phyloP scores from a whole-genome alignment of 2,888 invertebrate species.

The Cephus nigrinus region DNA sequence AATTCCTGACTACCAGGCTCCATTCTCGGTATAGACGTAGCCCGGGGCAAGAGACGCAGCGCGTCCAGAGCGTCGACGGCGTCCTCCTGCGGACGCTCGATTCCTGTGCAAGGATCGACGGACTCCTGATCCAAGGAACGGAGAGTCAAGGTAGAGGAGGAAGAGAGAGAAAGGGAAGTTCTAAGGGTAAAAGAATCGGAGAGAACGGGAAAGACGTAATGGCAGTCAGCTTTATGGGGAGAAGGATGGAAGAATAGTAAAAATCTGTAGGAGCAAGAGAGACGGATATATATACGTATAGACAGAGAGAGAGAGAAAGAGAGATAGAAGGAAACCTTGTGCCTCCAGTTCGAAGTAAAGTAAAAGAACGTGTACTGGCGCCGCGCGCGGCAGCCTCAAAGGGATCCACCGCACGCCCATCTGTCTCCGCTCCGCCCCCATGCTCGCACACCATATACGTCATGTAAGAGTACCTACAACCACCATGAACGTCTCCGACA shows the following conservation, averaged over 20 bases:
- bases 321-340: conserved; percentile 26
- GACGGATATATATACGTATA: conserved; percentile 13
- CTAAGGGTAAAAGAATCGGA: not conserved
- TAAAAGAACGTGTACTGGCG: conserved; percentile 52
- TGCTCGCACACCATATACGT: conserved; percentile 63
- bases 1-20: conserved; percentile 55
- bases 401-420: conserved; percentile 65
- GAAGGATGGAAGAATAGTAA: conserved; percentile 16
- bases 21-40: conserved; percentile 48
- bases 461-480: conserved; percentile 47
- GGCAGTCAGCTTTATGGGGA: not conserved
- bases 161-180: conserved; percentile 5
- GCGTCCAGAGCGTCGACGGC: conserved; percentile 16
- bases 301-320: conserved; percentile 13
- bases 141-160: conserved; percentile 1
- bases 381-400: conserved; percentile 66
- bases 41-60: conserved; percentile 38
- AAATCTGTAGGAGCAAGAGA: conserved; percentile 15
- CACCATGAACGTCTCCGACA: conserved; percentile 47
- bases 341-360: conserved; percentile 20
- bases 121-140: conserved; percentile 8
- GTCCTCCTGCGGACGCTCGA: conserved; percentile 16
- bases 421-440: conserved; percentile 67
- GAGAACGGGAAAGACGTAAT: not conserved
- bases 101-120: conserved; percentile 16